These are phyloP conservation scores for Gortyna flavago DNA, from an alignment of 2,888 invertebrate genomes.

Conservation along the genomic window DNA sequence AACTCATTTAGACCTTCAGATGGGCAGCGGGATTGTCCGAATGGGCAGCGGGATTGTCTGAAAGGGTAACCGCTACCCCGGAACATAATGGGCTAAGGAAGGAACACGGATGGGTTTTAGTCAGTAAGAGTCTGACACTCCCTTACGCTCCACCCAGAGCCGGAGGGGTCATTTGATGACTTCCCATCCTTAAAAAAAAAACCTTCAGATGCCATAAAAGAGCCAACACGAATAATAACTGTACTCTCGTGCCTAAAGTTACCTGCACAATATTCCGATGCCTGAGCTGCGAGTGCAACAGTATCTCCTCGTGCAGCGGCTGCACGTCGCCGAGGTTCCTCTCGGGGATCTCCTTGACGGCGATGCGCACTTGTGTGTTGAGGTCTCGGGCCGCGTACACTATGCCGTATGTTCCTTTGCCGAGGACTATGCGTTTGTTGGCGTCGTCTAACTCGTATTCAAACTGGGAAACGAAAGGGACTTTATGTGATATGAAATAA, in stretches of 20 bases:
- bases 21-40: too few relatives aligned
- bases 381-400: slow-evolving; percentile 98
- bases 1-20: neutral
- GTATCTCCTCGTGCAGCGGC: slow-evolving; percentile 99
- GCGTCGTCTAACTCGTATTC: slow-evolving; percentile 99
- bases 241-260: neutral
- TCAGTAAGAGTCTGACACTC: too few relatives aligned
- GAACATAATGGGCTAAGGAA: too few relatives aligned
- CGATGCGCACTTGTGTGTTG: slow-evolving; percentile 98
- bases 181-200: too few relatives aligned
- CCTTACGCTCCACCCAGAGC: too few relatives aligned
- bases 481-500: neutral
- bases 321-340: slow-evolving; percentile 98
- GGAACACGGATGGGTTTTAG: too few relatives aligned
- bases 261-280: slow-evolving; percentile 99
- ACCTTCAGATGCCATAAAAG: neutral
- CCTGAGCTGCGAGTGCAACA: slow-evolving; percentile 97
- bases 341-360: slow-evolving; percentile 99
- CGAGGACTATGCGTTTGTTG: slow-evolving; percentile 95
- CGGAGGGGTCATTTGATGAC: too few relatives aligned
- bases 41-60: too few relatives aligned
- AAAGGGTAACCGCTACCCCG: too few relatives aligned
- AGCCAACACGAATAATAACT: neutral
- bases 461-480: slow-evolving; percentile 87
- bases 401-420: slow-evolving; percentile 98